phyloP scores from a whole-genome alignment of 1,140 invertebrate species.

The Patella vulgata region DNA sequence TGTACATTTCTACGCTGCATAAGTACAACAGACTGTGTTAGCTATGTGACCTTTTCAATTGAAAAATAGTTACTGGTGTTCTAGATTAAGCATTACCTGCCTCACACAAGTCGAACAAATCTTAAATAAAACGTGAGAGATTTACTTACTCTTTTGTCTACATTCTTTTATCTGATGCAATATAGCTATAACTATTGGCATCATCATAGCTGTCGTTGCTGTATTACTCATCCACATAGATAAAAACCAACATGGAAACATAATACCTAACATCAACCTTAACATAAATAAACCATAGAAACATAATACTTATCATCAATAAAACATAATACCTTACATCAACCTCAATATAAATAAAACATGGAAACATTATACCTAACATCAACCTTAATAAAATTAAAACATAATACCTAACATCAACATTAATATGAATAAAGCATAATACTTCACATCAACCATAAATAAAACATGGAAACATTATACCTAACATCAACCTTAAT shows the following conservation, averaged over 20 bases:
- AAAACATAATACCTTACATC: slow-evolving; percentile 62
- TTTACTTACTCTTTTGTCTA: slow-evolving; percentile 17
- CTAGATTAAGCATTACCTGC: no score
- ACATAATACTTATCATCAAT: no score
- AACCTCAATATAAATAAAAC: slow-evolving; percentile 30
- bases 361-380: no score
- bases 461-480: slow-evolving; percentile 62
- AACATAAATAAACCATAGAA: slow-evolving; percentile 1
- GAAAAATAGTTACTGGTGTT: no score
- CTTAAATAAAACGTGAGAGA: no score
- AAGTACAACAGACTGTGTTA: no score
- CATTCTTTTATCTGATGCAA: slow-evolving; percentile 47
- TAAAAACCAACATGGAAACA: slow-evolving; percentile 62
- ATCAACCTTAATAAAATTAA: slow-evolving; percentile 57
- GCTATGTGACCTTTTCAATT: no score
- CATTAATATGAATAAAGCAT: slow-evolving; percentile 16
- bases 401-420: slow-evolving; percentile 64
- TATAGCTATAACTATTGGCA: slow-evolving; percentile 62
- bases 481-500: slow-evolving; percentile 56
- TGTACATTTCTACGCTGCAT: no score
- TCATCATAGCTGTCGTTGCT: slow-evolving; percentile 66
- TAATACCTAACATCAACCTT: slow-evolving; percentile 61
- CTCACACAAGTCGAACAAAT: no score
- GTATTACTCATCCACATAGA: slow-evolving; percentile 68
- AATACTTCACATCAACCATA: no score